Percentiles rank a stretch among this genome's conserved stretches.
These are phyloP conservation scores for Riptortus pedestris DNA, from an alignment of 1,140 invertebrate species.

Conservation along the genomic window DNA sequence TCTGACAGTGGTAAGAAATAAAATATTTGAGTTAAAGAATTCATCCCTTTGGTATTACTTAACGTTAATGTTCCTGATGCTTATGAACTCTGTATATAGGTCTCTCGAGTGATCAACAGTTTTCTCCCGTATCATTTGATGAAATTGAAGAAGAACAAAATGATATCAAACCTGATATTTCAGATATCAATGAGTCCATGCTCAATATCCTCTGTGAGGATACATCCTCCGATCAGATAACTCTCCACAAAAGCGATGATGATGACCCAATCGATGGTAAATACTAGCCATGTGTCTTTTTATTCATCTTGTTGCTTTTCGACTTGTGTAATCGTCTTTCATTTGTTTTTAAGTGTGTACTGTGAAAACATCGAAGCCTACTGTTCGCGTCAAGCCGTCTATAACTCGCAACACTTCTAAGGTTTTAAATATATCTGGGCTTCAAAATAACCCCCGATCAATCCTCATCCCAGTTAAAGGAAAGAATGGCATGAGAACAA, in stretches of 20 bases:
- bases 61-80: background rate
- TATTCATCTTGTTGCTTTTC: constrained; percentile 14
- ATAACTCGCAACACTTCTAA: constrained; percentile 16
- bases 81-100: constrained; percentile 19
- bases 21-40: constrained; percentile 11
- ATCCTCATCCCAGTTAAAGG: constrained; percentile 53
- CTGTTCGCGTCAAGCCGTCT: constrained; percentile 25
- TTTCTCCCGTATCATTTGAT: constrained; percentile 28
- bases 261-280: constrained; percentile 32
- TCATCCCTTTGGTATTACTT: constrained; percentile 15
- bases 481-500: constrained; percentile 46
- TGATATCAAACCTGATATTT: constrained; percentile 20
- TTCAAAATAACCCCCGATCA: constrained; percentile 45
- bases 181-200: constrained; percentile 15
- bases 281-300: constrained; percentile 8
- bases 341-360: constrained; percentile 3
- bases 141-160: constrained; percentile 24
- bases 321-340: background rate
- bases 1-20: constrained; percentile 32
- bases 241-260: constrained; percentile 10
- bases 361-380: constrained; percentile 18
- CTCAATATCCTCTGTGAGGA: constrained; percentile 7
- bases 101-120: constrained; percentile 29
- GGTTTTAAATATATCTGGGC: constrained; percentile 29
- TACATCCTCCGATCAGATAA: background rate